Base-by-base conservation (phyloP, 2,888 invertebrate species). In the Tenthredo notha region DNA sequence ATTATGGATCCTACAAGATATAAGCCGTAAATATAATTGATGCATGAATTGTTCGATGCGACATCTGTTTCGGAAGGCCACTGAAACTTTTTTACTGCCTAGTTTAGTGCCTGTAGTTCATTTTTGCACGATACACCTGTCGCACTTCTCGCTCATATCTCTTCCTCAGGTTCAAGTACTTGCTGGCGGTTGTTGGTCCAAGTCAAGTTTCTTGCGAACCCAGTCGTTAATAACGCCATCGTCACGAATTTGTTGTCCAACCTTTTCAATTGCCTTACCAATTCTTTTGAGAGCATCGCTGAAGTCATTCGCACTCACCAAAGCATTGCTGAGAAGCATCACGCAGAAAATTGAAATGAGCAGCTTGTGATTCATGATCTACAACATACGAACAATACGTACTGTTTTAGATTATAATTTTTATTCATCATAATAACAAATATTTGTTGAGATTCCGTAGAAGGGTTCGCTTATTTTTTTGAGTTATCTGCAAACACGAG, bases 261-360 rank as follows among this genome's bases (percentile, higher is more conserved):
- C 9, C 50, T 84, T 84, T 77, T 84, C 84, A 15, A 84, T 15
- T 33, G 77, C 77, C 77, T 84, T 84, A n/a, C 84, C 84, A 18
- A 84, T 77, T 43, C 84, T 58, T 47, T 61, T 77, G 1, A 77
- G n/a, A 37, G 77, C 61, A 77, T 40, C 77, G 29, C 15, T 65
- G 15, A 84, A 77, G 15, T 84, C 84, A n/a, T 84, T 84, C 18
- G 77, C 61, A 21, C 33, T 61, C 2, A 43, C 84, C 10, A 77
- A 18, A 47, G 77, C 29, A 21, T 21, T 74, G 77, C 77, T 67
- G 33, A 77, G 58, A 18, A 84, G 77, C 47, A 77, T 67, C 25
- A 77, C 77, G 37, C 77, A 84, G 29, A 84, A 25, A 15, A 58
- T 5, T 37, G 58, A 33, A n/a, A 74, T 33, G 40, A 77, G 70